phyloP scores from a whole-genome alignment of 2,888 invertebrate species.

The Pammene fasciana region DNA sequence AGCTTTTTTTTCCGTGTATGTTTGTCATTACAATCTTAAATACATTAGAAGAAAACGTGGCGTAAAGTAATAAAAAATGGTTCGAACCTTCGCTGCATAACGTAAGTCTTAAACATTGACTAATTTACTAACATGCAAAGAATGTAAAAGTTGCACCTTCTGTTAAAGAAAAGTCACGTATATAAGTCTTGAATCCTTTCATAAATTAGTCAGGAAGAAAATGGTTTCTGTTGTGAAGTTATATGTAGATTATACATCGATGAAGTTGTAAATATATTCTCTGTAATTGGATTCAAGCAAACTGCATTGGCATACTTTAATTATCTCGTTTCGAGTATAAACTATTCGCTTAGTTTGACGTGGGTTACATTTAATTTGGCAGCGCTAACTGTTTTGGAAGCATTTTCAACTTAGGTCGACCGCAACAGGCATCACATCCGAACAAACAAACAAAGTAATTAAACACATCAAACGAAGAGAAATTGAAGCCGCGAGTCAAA shows the following conservation, averaged over 20 bases:
- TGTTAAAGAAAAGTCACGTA: too few species aligned
- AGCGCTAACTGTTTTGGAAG: constrained; percentile 76
- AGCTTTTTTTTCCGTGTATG: too few species aligned
- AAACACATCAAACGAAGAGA: constrained; percentile 81
- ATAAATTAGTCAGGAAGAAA: too few species aligned
- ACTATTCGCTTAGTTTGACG: constrained; percentile 79
- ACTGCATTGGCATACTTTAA: constrained; percentile 56
- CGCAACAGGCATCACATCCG: constrained; percentile 72
- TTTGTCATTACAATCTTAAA: too few species aligned
- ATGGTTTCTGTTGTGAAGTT: too few species aligned
- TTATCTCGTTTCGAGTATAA: constrained; percentile 74
- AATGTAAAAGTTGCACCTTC: too few species aligned
- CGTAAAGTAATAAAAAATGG: too few species aligned
- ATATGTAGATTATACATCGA: not conserved
- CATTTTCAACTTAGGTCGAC: constrained; percentile 76
- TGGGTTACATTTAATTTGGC: constrained; percentile 80
- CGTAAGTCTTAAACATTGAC: too few species aligned
- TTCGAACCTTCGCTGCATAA: too few species aligned
- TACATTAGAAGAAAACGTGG: too few species aligned
- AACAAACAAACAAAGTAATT: constrained; percentile 83
- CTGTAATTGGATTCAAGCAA: not conserved
- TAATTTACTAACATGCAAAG: too few species aligned
- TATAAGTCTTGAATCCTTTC: too few species aligned
- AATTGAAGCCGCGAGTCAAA: constrained; percentile 77
- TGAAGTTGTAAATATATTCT: not conserved